Conservation (phyloP, 2,797 vertebrate genomes). For the Cyclura pinguis region DNA sequence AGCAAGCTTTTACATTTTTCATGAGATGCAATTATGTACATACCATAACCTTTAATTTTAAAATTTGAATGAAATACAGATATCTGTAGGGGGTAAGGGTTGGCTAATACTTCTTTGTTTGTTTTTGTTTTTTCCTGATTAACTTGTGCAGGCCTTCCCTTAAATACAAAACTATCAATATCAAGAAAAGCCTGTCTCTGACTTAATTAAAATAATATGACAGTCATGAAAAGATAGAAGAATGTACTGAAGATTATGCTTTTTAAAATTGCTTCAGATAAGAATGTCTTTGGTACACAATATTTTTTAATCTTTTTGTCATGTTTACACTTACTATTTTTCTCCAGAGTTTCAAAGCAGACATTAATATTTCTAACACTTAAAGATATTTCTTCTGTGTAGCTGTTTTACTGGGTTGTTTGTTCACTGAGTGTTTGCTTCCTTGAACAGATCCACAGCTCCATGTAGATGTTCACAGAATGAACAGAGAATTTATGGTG, state of each 20-base stretch:
- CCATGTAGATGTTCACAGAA: constrained; percentile 86
- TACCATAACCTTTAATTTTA: background rate
- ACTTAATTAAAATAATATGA: background rate
- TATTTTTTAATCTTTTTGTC: background rate
- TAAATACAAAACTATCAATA: background rate
- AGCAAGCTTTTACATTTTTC: background rate
- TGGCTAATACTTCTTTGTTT: too few species aligned
- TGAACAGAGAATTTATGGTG: constrained; percentile 92
- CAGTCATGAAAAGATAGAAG: background rate
- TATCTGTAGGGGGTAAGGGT: background rate
- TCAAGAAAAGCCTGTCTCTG: background rate
- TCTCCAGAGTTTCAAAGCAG: background rate
- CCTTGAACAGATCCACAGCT: constrained; percentile 85
- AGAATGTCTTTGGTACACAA: background rate
- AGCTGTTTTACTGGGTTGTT: background rate
- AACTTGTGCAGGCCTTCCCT: background rate
- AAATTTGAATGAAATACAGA: background rate
- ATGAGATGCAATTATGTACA: background rate
- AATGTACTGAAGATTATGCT: background rate
- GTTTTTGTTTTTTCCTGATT: background rate
- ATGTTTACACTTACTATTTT: background rate
- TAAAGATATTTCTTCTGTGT: background rate
- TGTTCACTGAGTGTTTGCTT: constrained; percentile 43
- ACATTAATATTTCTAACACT: background rate
- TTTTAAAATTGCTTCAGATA: background rate